phyloP scores from a whole-genome alignment of 2,797 vertebrate species.

The Euthynnus affinis region DNA sequence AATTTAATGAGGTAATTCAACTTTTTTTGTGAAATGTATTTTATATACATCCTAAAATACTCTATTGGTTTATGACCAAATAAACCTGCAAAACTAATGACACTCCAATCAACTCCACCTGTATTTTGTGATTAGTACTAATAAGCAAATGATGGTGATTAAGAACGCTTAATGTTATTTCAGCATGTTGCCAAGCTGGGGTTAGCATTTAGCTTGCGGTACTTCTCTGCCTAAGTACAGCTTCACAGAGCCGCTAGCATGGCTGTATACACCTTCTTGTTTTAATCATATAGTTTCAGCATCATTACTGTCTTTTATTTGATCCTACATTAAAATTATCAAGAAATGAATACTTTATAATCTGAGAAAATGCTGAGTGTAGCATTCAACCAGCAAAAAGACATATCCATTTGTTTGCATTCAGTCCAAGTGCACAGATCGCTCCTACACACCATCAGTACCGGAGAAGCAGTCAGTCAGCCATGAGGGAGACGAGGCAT shows the following conservation, averaged over 20 bases:
- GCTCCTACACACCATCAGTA: constrained; percentile 28
- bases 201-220: background rate
- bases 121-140: background rate
- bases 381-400: background rate
- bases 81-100: background rate
- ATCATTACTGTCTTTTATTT: too few species aligned
- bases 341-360: constrained; percentile 2
- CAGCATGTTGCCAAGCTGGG: background rate
- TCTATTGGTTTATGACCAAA: too few species aligned
- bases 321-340: background rate
- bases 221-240: background rate
- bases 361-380: background rate
- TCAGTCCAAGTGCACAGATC: constrained; percentile 20
- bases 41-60: too few species aligned
- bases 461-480: constrained; percentile 39
- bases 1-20: too few species aligned
- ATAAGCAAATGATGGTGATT: background rate
- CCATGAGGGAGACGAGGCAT: constrained; percentile 46
- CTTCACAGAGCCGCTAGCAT: background rate
- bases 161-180: background rate
- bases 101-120: background rate
- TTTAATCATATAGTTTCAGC: background rate
- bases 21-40: too few species aligned
- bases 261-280: background rate
- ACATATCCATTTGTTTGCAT: constrained; percentile 26